Base-by-base conservation (phyloP, 1,140 invertebrate species). In the Pseudoatta argentina region DNA sequence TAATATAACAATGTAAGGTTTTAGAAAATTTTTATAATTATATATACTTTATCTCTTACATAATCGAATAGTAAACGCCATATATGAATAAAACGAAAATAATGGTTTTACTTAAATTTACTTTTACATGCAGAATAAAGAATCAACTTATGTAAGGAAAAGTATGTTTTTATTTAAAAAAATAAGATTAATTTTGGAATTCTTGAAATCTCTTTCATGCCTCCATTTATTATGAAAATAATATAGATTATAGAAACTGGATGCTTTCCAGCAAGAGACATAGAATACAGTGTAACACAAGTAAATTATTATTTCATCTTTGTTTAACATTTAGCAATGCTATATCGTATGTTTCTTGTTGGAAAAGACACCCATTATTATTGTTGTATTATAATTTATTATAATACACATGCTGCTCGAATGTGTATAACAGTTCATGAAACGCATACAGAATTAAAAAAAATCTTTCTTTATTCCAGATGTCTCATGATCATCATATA, bases 401-500 rank as follows among this genome's bases (percentile, higher is more conserved):
- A 34, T 44, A 44, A 67, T 21, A 71, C 12, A 18, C 0, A 24
- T 71, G 39, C 21, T 10, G 34, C 16, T 64, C 27, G 16, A 64
- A n/a, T 64, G 27, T 64, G 27, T 64, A 30, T 30, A 34, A 30
- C 2, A 18, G 27, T 18, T 18, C 14, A 34, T 14, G 24, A 5
- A 64, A 18, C 16, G 2, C 16, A 34, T 64, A 34, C 3, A 12
- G 1, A 73, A 44, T 24, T 30, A 21, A 79, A 6, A 24, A 48
- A 39, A 39, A 34, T 18, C 7, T 44, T 67, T 64, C 4, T 1
- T 72, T 75, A 51, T 86, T 76, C 1, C 63, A 92, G 89, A 93
- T 93, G 92, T 89, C 88, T 67, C 89, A 93, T 59, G 86, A 92
- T 88, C 91, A 93, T 0, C 90, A 93, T 39, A 89, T 88, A 76